Conservation (phyloP, 2,797 vertebrate species). For the Notamacropus eugenii region DNA sequence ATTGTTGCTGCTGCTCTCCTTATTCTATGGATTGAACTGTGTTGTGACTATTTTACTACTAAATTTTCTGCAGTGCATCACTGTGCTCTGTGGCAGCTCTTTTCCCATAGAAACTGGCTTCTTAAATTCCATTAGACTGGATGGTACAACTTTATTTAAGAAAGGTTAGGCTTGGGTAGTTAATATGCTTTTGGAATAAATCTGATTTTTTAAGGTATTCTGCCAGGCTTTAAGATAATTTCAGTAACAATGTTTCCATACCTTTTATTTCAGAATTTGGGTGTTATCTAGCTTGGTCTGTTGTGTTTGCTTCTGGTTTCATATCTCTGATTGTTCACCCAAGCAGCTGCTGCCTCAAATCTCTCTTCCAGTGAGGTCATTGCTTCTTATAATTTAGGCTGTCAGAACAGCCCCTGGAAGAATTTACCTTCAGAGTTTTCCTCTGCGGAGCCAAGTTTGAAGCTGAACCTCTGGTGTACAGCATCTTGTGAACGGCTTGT, state of each 20-base stretch:
- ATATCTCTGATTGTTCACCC: background rate
- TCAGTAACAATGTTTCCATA: background rate
- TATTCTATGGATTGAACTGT: slow-evolving; percentile 51
- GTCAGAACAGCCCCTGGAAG: slow-evolving; percentile 20
- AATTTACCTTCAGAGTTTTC: slow-evolving; percentile 42
- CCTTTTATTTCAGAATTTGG: background rate
- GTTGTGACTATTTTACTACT: slow-evolving; percentile 54
- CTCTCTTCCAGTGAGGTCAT: slow-evolving; percentile 55
- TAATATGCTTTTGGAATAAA: slow-evolving; percentile 9
- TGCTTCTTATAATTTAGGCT: background rate
- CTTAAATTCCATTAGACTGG: slow-evolving; percentile 12
- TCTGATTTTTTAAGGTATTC: background rate
- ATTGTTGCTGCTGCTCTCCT: background rate
- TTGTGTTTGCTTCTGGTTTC: background rate
- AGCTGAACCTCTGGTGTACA: background rate
- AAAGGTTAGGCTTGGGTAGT: slow-evolving; percentile 20
- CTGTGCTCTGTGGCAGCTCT: background rate
- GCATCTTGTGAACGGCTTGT: slow-evolving; percentile 43
- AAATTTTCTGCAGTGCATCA: slow-evolving; percentile 28
- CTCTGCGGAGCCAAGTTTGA: slow-evolving; percentile 38
- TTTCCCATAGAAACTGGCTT: slow-evolving; percentile 41
- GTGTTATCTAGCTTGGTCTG: background rate
- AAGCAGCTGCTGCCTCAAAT: background rate
- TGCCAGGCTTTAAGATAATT: slow-evolving; percentile 28
- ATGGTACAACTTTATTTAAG: slow-evolving; percentile 43